Evolutionary conservation across 1,140 invertebrate species (phyloP).

Genomic region (Leguminivora glycinivorella): DNA sequence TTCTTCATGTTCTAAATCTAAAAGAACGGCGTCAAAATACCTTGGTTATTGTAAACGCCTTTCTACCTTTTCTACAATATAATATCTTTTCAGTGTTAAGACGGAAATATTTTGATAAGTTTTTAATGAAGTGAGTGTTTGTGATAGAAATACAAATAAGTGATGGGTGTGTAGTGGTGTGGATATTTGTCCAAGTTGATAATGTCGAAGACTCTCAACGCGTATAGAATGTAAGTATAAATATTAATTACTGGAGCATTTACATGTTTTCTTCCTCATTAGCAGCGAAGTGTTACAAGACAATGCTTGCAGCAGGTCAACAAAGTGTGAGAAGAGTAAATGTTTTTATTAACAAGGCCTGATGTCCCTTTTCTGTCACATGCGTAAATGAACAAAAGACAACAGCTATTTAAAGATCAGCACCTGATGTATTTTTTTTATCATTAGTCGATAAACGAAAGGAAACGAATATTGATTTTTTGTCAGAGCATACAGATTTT

Average conservation of each 20-base stretch:
- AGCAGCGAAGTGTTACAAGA: neutral
- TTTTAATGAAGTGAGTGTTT: constrained; percentile 34
- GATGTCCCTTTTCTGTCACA: neutral
- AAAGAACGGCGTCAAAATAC: neutral
- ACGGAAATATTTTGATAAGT: neutral
- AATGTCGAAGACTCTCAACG: constrained; percentile 84
- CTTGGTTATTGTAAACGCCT: neutral
- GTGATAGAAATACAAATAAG: constrained; percentile 35
- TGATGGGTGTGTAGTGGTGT: constrained; percentile 51
- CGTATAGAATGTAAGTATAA: constrained; percentile 83
- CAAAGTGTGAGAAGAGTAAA: neutral
- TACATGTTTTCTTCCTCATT: neutral
- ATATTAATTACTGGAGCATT: neutral
- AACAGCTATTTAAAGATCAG: too few relatives aligned
- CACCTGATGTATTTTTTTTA: too few relatives aligned
- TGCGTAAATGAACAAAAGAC: neutral
- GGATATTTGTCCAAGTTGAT: constrained; percentile 55
- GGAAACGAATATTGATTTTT: too few relatives aligned
- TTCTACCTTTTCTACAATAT: neutral
- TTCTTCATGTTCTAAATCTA: neutral
- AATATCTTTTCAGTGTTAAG: neutral
- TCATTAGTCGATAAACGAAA: too few relatives aligned
- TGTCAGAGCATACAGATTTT: neutral
- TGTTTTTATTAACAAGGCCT: neutral
- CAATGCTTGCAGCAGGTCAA: neutral